A percentile compares a stretch with the other conserved stretches of the same genome.
These are phyloP conservation scores for Malaclemys terrapin DNA, from an alignment of 2,113 vertebrate genomes.

Conservation along the genomic window DNA sequence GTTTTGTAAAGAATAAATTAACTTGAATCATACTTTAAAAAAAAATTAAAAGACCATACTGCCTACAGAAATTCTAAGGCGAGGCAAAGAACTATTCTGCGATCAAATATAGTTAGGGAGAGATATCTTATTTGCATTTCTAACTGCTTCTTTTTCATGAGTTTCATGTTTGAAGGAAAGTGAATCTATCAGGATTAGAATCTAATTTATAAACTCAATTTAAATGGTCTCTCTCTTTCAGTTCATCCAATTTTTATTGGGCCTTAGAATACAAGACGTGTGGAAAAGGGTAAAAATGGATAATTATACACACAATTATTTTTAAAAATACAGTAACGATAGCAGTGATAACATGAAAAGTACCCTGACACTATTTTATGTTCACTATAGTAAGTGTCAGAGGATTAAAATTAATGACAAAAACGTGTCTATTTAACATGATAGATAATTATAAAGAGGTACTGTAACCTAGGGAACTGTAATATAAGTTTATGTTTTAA, in stretches of 20 bases:
- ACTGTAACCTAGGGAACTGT: background rate
- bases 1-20: slow-evolving; percentile 53
- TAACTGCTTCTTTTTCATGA: slow-evolving; percentile 52
- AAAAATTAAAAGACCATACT: slow-evolving; percentile 18
- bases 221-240: slow-evolving; percentile 54
- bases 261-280: slow-evolving; percentile 50
- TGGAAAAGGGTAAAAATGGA: slow-evolving; percentile 24
- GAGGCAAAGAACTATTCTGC: slow-evolving; percentile 22
- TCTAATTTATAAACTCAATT: slow-evolving; percentile 65
- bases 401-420: background rate
- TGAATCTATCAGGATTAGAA: slow-evolving; percentile 56
- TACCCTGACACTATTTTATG: background rate
- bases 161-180: slow-evolving; percentile 32
- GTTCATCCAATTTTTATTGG: slow-evolving; percentile 22
- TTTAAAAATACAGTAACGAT: slow-evolving; percentile 42
- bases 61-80: background rate
- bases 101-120: slow-evolving; percentile 51
- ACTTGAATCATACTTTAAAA: background rate
- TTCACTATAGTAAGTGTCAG: background rate
- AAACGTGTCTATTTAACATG: background rate
- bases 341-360: slow-evolving; percentile 21
- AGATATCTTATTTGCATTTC: slow-evolving; percentile 63
- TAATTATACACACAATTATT: slow-evolving; percentile 64
- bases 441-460: background rate
- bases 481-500: background rate